A percentile compares a stretch with the other conserved stretches of the same genome.
Evolutionary conservation across 2,113 vertebrate genomes (phyloP).

Genomic region (Coptodon bakossiorum): DNA sequence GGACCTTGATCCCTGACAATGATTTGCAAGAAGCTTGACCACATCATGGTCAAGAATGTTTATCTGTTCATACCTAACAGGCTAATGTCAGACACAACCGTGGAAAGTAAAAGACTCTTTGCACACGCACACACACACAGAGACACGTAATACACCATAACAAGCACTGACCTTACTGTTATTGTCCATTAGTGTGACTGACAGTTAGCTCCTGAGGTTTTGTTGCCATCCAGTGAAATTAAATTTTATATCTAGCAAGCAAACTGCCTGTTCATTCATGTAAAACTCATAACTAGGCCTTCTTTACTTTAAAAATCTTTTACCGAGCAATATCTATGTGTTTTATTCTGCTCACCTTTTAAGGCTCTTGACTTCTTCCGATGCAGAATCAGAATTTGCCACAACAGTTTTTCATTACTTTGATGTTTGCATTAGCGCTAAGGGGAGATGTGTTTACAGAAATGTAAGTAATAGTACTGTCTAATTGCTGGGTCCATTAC

Average conservation of each 20-base stretch:
- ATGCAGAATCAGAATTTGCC: background rate
- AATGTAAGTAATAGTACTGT: background rate
- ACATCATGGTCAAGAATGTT: background rate
- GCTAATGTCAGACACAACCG: background rate
- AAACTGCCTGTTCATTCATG: background rate
- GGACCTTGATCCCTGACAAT: background rate
- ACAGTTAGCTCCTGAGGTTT: constrained; percentile 3
- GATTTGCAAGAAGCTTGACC: constrained; percentile 13
- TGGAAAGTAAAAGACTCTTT: background rate
- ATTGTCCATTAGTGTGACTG: constrained; percentile 42
- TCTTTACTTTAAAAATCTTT: background rate
- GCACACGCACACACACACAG: accelerated
- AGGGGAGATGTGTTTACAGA: background rate
- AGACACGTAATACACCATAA: background rate
- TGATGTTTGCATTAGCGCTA: background rate
- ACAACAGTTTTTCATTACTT: background rate
- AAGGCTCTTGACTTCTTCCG: background rate
- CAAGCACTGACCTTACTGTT: constrained; percentile 2
- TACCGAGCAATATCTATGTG: background rate
- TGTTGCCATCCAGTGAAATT: constrained; percentile 13
- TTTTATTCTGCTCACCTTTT: background rate
- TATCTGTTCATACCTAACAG: background rate
- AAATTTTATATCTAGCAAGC: background rate
- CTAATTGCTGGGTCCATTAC: background rate
- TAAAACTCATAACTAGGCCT: background rate